Evolutionary conservation across 2,113 vertebrate genomes (phyloP).

Genomic region (Odocoileus virginianus): DNA sequence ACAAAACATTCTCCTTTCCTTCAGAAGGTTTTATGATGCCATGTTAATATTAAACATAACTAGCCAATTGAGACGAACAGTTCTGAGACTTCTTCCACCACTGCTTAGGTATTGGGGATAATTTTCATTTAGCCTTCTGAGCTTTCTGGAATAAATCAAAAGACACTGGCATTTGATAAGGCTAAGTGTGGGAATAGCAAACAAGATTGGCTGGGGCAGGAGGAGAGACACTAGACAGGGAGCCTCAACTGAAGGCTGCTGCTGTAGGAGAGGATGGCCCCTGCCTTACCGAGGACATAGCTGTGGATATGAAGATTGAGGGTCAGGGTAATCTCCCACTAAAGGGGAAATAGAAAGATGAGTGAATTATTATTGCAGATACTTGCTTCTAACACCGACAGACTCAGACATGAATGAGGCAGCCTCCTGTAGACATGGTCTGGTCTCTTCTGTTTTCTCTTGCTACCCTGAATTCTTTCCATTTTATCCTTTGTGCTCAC

Average conservation of each 20-base stretch:
- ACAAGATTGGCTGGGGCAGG: not conserved
- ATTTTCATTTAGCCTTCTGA: not conserved
- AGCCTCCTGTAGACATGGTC: not conserved
- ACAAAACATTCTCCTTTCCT: not conserved
- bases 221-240: not conserved
- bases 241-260: not conserved
- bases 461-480: not conserved
- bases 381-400: conserved; percentile 17
- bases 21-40: not conserved
- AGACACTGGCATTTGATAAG: not conserved
- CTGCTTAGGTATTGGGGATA: not conserved
- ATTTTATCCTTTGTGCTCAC: not conserved
- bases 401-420: not conserved
- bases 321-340: not conserved
- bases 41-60: not conserved
- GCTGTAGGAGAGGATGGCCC: not conserved
- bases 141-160: not conserved
- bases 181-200: not conserved
- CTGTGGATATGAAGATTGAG: not conserved
- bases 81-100: not conserved
- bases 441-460: not conserved
- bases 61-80: not conserved
- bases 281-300: not conserved
- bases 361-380: not conserved
- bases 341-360: not conserved